Evolutionary conservation across 2,797 vertebrate species (phyloP), one percentile per base, ranked within the genome.

Genomic region (Poecilia velifera): DNA sequence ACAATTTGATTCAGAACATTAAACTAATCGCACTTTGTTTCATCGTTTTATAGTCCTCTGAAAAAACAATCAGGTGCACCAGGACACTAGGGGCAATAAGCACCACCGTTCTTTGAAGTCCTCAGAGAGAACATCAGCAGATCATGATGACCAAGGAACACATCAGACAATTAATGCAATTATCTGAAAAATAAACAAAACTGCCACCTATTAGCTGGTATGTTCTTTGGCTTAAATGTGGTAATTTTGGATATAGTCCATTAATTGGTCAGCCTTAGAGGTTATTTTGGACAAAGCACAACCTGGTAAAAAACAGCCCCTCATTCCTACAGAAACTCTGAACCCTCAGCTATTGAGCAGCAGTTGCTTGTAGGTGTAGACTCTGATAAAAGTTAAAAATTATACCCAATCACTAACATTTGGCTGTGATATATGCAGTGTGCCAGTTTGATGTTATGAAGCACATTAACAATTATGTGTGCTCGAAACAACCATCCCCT

Each of bases 1-100:
- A 73, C 74, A 73, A 79, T 74, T 81, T 82, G 76, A 83, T 84
- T 76, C 57, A 81, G 55, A 73, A 66, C 5, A 12, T 87, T 39
- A 51, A 83, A 73, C 74, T 80, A 88, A 89, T 82, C 84, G 76
- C 84, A 78, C 45, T 77, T 79, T 73, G 59, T 90, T 86, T 80
- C 82, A 88, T 72, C 82, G 72, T 91, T 92, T 89, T 75, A 78
- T 82, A 80, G 57, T 66, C 74, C n/a, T 84, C 82, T 76, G 51
- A 78, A 75, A 84, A 80, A 55, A 85, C 55, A 82, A 79, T 62
- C 31, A 81, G 62, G 46, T 68, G 51, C 18, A 20, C 43, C 5
- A 73, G 45, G 13, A 46, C 18, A 6, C 47, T 20, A 49, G 47
- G 6, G 47, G 47, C 47, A 49, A 20, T 49, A 49, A 49, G 47